A percentile compares a stretch with the other conserved stretches of the same genome.
These are phyloP conservation scores for Phrixothrix hirtus DNA, from an alignment of 2,888 invertebrate genomes.

Conservation along the genomic window DNA sequence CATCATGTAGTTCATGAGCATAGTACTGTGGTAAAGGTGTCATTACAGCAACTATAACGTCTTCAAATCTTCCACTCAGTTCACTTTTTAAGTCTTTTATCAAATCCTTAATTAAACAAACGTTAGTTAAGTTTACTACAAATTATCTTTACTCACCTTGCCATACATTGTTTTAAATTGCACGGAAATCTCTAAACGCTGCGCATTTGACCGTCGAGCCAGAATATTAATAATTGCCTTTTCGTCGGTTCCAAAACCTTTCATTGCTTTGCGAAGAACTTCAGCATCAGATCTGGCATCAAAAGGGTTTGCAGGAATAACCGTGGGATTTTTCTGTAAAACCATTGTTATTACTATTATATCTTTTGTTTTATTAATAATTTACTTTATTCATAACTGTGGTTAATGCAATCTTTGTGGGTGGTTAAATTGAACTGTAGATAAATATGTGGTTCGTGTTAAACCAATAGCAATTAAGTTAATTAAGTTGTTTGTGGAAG, in stretches of 20 bases:
- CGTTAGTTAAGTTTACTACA: conserved; percentile 1
- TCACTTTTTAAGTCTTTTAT: conserved; percentile 86
- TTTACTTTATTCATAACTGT: conserved; percentile 4
- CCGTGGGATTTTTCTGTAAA: conserved; percentile 73
- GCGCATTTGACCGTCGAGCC: conserved; percentile 79
- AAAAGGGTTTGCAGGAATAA: conserved; percentile 75
- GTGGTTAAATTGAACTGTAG: no score
- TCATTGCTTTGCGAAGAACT: conserved; percentile 85
- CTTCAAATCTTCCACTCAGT: conserved; percentile 85
- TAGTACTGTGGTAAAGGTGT: conserved; percentile 83
- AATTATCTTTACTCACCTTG: conserved; percentile 74
- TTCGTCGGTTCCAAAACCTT: conserved; percentile 91
- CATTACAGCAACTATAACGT: conserved; percentile 80
- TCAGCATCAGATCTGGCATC: conserved; percentile 81
- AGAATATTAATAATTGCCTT: conserved; percentile 84
- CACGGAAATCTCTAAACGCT: conserved; percentile 80
- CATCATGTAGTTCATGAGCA: conserved; percentile 80
- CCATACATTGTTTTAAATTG: conserved; percentile 87
- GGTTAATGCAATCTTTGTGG: no score
- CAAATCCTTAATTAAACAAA: conserved; percentile 61
- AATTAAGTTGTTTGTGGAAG: neutral
- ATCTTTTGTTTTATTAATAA: no score
- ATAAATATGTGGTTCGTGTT: neutral
- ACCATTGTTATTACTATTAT: no score
- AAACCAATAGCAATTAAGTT: neutral